phyloP scores from a whole-genome alignment of 2,797 vertebrate genomes.

The Darevskia nairensis region DNA sequence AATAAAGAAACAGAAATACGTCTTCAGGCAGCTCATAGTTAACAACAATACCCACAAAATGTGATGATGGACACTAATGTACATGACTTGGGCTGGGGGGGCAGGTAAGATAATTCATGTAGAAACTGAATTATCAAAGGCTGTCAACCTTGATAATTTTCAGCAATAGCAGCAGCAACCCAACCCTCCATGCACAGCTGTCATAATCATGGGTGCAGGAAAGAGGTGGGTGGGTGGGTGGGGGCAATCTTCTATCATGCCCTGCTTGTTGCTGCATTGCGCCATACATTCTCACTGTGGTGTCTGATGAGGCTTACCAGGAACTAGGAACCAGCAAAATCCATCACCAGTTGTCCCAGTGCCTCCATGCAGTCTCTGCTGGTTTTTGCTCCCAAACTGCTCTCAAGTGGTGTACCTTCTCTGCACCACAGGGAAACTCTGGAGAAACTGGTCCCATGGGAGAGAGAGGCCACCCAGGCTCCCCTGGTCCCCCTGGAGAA shows the following conservation, averaged over 20 bases:
- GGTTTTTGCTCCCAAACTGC: neutral
- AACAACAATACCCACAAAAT: neutral
- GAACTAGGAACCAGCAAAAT: neutral
- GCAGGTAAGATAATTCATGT: neutral
- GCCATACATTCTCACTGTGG: neutral
- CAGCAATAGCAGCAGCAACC: too few relatives aligned
- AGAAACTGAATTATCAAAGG: neutral
- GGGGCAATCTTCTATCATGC: neutral
- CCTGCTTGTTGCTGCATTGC: neutral
- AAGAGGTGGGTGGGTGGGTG: neutral
- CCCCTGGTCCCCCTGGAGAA: slow-evolving; percentile 92
- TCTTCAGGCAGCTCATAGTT: neutral
- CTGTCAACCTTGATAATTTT: neutral
- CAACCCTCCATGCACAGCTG: neutral
- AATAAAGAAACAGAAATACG: neutral
- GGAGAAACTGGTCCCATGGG: slow-evolving; percentile 90
- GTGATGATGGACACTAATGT: too few relatives aligned
- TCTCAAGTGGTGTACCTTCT: neutral
- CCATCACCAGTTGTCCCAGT: neutral
- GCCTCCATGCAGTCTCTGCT: neutral
- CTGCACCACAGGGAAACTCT: slow-evolving; percentile 84
- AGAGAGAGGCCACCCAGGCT: slow-evolving; percentile 91
- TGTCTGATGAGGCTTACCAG: neutral
- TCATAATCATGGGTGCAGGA: neutral
- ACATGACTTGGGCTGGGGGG: neutral